phyloP scores from a whole-genome alignment of 1,140 invertebrate species.

The Parapsyche elsis region DNA sequence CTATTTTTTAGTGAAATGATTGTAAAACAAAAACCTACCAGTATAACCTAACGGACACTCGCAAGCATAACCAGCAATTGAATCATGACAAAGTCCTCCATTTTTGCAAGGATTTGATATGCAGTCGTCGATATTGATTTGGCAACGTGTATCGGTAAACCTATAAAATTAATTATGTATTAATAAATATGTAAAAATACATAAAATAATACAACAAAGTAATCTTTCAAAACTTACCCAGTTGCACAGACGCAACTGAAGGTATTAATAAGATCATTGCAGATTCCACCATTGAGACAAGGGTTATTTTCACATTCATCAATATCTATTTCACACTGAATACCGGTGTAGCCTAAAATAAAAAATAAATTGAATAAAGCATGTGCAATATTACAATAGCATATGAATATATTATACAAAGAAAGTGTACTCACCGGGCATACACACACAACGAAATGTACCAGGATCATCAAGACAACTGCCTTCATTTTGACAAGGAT shows the following conservation, averaged over 20 bases:
- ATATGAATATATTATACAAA: not conserved
- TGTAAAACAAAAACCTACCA: slow-evolving; percentile 64
- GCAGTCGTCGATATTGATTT: slow-evolving; percentile 93
- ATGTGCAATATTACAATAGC: not conserved
- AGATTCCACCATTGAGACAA: slow-evolving; percentile 87
- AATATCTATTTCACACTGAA: slow-evolving; percentile 91
- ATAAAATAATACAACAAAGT: not conserved
- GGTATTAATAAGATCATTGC: slow-evolving; percentile 87
- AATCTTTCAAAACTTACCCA: slow-evolving; percentile 66
- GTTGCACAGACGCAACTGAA: slow-evolving; percentile 87
- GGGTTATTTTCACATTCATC: slow-evolving; percentile 91
- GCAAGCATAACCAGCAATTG: slow-evolving; percentile 86
- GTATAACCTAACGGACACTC: slow-evolving; percentile 89
- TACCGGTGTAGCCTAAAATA: slow-evolving; percentile 86
- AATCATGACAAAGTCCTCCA: slow-evolving; percentile 87
- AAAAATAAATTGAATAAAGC: slow-evolving; percentile 36
- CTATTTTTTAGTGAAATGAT: not conserved
- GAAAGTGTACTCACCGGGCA: slow-evolving; percentile 83
- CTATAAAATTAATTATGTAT: slow-evolving; percentile 55
- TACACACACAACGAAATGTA: slow-evolving; percentile 94
- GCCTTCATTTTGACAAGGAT: slow-evolving; percentile 93
- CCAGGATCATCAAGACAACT: slow-evolving; percentile 95
- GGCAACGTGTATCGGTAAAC: slow-evolving; percentile 86
- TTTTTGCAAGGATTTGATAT: slow-evolving; percentile 86
- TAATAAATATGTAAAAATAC: not conserved